Conservation (phyloP, 2,888 invertebrate genomes). For the Meteorus cinctellus region DNA sequence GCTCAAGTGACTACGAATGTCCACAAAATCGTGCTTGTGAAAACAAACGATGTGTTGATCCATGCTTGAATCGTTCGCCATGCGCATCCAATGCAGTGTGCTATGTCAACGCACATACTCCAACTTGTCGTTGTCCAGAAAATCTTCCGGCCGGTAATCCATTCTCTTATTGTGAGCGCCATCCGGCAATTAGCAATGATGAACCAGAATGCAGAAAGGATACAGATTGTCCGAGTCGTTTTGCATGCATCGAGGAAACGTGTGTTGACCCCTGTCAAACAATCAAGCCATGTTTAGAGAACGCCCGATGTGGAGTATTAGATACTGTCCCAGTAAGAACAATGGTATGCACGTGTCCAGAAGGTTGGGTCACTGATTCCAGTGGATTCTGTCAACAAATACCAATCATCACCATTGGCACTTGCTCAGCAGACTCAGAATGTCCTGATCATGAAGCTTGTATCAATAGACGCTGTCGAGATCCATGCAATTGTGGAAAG, state of each 20-base stretch:
- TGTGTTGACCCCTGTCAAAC: conserved; percentile 87
- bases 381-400: conserved; percentile 85
- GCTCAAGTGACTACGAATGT: conserved; percentile 86
- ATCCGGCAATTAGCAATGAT: conserved; percentile 70
- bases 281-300: conserved; percentile 84
- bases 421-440: conserved; percentile 86
- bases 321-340: conserved; percentile 91
- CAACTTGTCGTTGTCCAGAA: conserved; percentile 88
- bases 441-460: conserved; percentile 88
- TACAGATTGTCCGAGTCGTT: conserved; percentile 85
- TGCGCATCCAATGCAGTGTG: conserved; percentile 91
- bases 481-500: conserved; percentile 91
- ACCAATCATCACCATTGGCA: conserved; percentile 75
- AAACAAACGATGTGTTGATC: conserved; percentile 84
- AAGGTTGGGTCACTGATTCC: conserved; percentile 87
- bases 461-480: conserved; percentile 88
- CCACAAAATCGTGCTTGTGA: conserved; percentile 84
- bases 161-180: conserved; percentile 81
- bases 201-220: conserved; percentile 85
- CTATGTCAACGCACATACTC: conserved; percentile 85
- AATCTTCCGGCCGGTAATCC: conserved; percentile 87
- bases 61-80: conserved; percentile 82
- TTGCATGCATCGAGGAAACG: conserved; percentile 86
- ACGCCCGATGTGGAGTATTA: conserved; percentile 86
- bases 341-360: conserved; percentile 91